Evolutionary conservation across 1,140 invertebrate species (phyloP).

Genomic region (Pinna nobilis): DNA sequence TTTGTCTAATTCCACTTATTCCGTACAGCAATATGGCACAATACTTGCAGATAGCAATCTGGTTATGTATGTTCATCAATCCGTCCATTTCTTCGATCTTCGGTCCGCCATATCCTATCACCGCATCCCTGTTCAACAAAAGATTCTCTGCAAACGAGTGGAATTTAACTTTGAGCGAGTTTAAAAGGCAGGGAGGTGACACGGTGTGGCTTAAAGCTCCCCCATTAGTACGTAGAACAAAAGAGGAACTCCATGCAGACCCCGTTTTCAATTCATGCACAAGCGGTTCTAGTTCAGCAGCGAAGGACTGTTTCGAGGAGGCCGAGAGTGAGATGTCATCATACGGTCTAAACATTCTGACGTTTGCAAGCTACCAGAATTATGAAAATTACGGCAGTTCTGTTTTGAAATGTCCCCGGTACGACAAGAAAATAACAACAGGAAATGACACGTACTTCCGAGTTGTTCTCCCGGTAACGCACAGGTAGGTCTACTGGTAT

Average conservation of each 20-base stretch:
- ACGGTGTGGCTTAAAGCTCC: constrained; percentile 51
- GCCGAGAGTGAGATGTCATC: constrained; percentile 44
- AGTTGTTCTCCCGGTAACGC: constrained; percentile 54
- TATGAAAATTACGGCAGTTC: constrained; percentile 53
- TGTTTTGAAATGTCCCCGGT: constrained; percentile 54
- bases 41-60: no score
- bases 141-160: constrained; percentile 52
- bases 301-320: constrained; percentile 49
- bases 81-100: no score
- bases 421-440: constrained; percentile 46
- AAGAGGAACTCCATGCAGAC: constrained; percentile 41
- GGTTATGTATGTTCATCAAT: no score
- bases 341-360: constrained; percentile 42
- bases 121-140: constrained; percentile 54
- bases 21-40: no score
- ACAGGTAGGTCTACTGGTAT: no score
- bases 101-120: constrained; percentile 55
- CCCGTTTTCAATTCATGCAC: constrained; percentile 47
- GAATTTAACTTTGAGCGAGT: constrained; percentile 43
- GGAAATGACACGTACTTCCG: constrained; percentile 53
- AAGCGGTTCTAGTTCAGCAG: not conserved
- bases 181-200: constrained; percentile 50
- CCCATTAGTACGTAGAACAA: constrained; percentile 35
- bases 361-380: constrained; percentile 51
- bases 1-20: no score